Percentiles rank a stretch among this genome's conserved stretches.
phyloP scores from a whole-genome alignment of 2,113 vertebrate species.

The Menura novaehollandiae region DNA sequence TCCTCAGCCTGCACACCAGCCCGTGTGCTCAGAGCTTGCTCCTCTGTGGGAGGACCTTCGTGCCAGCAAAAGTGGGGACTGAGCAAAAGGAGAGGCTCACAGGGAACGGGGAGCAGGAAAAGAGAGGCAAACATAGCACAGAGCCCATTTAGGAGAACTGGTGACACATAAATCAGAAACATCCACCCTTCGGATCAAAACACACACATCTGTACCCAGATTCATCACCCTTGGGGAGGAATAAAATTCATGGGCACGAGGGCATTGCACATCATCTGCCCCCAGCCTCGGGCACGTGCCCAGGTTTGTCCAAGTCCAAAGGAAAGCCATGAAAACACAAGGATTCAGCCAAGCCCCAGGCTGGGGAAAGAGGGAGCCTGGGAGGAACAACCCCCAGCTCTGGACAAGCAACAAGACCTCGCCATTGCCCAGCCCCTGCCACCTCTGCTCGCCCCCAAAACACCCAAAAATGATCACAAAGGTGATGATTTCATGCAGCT shows the following conservation, averaged over 20 bases:
- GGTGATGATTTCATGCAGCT: slow-evolving; percentile 54
- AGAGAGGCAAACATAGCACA: background rate
- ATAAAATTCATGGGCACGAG: background rate
- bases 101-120: background rate
- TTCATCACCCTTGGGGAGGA: background rate
- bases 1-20: background rate
- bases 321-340: background rate
- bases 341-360: background rate
- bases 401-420: background rate
- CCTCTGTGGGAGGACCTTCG: background rate
- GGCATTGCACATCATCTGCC: background rate
- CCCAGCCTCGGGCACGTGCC: background rate
- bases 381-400: background rate
- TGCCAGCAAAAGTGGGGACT: background rate
- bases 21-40: background rate
- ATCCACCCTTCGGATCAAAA: background rate
- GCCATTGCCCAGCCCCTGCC: background rate
- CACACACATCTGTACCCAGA: background rate
- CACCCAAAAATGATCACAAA: background rate
- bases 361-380: background rate
- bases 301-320: background rate
- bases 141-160: background rate
- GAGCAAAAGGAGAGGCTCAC: background rate
- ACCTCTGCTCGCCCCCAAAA: background rate
- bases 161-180: background rate